phyloP scores from a whole-genome alignment of 2,888 invertebrate genomes.

The Cephus nigrinus region DNA sequence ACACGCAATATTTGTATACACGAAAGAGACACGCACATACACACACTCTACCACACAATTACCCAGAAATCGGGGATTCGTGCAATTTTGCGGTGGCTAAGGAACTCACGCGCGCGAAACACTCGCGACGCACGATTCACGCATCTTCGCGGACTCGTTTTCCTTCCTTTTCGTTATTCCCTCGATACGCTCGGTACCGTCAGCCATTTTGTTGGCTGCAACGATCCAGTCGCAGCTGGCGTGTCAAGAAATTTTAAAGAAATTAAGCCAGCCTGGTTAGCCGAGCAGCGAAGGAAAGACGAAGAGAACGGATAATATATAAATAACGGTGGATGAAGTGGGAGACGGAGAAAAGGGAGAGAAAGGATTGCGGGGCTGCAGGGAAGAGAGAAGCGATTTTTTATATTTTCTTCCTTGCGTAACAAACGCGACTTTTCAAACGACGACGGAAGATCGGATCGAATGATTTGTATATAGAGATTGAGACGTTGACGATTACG shows the following conservation, averaged over 20 bases:
- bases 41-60: constrained; percentile 19
- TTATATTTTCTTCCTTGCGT: neutral
- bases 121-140: neutral
- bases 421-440: neutral
- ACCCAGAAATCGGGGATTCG: constrained; percentile 55
- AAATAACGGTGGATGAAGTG: neutral
- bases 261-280: constrained; percentile 5
- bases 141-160: neutral
- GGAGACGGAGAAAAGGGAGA: neutral
- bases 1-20: neutral
- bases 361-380: neutral
- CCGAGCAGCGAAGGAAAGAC: constrained; percentile 2
- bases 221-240: constrained; percentile 5
- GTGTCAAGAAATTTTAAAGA: neutral
- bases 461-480: neutral
- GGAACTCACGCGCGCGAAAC: constrained; percentile 20
- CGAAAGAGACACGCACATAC: constrained; percentile 2
- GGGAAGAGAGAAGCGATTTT: neutral
- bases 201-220: neutral
- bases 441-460: neutral
- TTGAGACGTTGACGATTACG: neutral
- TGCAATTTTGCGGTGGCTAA: constrained; percentile 60
- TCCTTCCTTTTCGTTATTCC: neutral
- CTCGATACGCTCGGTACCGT: neutral
- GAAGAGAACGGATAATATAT: neutral